A percentile compares a stretch with the other conserved stretches of the same genome.
Evolutionary conservation across 2,888 invertebrate species (phyloP).

Genomic region (Eupithecia subumbrata): DNA sequence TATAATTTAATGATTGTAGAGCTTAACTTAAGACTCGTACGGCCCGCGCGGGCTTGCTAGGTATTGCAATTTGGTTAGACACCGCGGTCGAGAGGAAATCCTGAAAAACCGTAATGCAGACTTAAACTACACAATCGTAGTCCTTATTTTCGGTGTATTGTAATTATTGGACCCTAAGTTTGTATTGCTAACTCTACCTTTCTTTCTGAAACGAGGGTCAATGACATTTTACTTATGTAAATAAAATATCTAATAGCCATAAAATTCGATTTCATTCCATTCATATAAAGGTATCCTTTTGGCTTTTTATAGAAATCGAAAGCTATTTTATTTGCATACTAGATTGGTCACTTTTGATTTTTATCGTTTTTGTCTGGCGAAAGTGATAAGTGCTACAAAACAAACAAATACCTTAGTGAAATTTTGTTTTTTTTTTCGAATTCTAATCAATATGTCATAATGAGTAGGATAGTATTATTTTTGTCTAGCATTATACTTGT

Average conservation of each 20-base stretch:
- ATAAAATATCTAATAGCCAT: slow-evolving; percentile 9
- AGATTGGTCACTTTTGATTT: slow-evolving; percentile 42
- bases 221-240: background rate
- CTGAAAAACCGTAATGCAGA: too few relatives aligned
- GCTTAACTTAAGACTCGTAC: too few relatives aligned
- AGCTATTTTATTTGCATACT: slow-evolving; percentile 29
- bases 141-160: background rate
- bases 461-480: background rate
- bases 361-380: slow-evolving; percentile 31
- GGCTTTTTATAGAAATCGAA: slow-evolving; percentile 25
- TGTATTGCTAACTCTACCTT: background rate
- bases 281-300: slow-evolving; percentile 12
- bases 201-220: background rate
- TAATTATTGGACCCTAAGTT: background rate
- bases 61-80: too few relatives aligned
- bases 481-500: background rate
- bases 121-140: too few relatives aligned
- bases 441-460: too few relatives aligned
- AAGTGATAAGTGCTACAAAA: slow-evolving; percentile 25
- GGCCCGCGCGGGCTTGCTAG: too few relatives aligned
- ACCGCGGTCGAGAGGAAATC: too few relatives aligned
- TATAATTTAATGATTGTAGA: too few relatives aligned
- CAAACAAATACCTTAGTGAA: background rate
- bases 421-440: background rate
- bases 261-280: slow-evolving; percentile 6